Base-by-base conservation (phyloP, 2,888 invertebrate species). In the Drosophila neonasuta region DNA sequence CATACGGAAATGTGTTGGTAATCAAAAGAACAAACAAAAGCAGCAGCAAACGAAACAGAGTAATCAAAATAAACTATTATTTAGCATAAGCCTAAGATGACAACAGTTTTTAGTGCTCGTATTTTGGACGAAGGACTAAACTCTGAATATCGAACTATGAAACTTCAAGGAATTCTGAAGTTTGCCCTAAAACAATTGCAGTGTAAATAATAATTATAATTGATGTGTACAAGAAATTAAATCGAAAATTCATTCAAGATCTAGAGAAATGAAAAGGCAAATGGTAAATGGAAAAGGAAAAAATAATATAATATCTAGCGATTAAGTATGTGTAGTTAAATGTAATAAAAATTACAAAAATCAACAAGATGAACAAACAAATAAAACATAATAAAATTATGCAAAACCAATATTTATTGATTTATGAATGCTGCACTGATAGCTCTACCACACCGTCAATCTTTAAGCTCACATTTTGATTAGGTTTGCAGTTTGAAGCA, bases 271-370 rank as follows among this genome's bases (percentile, higher is more conserved):
- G 42, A 29, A 44, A 57, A 59, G 45, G 36, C 24, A 59, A 20
- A 67, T 32, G 46, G 30, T 46, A 34, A 54, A 51, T 30, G 36
- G 15, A 50, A 30, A 56, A 56, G 63, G 24, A 29, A 55, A 45
- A 24, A 45, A 46, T n/a, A 42, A 60, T 65, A 64, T 54, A 48
- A 69, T 60, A 68, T 72, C 24, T 83, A 83, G 75, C 15, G 57
- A 36, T 54, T 88, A 87, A 88, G 89, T 88, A 87, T 87, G 88
- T 89, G 88, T 89, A 89, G 88, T 88, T 88, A 88, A 89, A 86
- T 88, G 79, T 88, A 89, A 85, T 71, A 71, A 67, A 78, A 81
- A 78, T 85, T 77, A 72, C 71, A 72, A 62, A 63, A 80, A 69
- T 61, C 63, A 68, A 64, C 57, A 69, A 68, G 46, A 68, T 54